Evolutionary conservation across 2,113 vertebrate species (phyloP).

Genomic region (Pyxicephalus adspersus): DNA sequence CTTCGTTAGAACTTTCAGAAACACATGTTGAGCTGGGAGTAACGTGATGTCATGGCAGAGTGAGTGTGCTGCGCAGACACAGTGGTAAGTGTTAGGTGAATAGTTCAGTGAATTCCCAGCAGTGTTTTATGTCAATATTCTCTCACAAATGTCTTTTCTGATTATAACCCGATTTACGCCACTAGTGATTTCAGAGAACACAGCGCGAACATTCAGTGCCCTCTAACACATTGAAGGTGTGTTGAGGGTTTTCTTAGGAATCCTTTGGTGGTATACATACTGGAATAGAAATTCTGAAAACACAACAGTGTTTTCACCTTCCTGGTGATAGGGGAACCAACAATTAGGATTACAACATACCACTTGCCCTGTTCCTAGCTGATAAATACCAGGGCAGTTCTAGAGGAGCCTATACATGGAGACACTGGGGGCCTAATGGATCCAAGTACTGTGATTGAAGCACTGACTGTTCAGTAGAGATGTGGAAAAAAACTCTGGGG

Average conservation of each 20-base stretch:
- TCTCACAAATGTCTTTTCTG: conserved; percentile 49
- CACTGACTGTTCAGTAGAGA: no score
- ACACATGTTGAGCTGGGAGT: conserved; percentile 9
- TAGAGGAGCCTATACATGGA: no score
- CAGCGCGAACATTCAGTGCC: conserved; percentile 28
- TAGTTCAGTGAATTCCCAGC: conserved; percentile 45
- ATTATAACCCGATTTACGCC: conserved; percentile 38
- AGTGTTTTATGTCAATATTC: conserved; percentile 54
- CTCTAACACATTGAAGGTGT: conserved; percentile 28
- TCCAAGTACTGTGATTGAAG: no score
- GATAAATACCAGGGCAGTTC: no score
- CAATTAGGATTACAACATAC: no score
- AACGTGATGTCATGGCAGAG: conserved; percentile 41
- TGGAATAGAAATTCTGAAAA: no score
- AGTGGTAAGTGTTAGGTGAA: conserved; percentile 50
- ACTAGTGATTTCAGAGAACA: conserved; percentile 38
- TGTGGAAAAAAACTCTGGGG: no score
- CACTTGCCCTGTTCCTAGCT: no score
- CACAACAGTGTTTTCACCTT: no score
- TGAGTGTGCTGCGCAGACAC: conserved; percentile 19
- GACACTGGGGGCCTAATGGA: no score
- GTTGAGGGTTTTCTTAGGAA: conserved; percentile 14
- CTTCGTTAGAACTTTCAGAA: background rate
- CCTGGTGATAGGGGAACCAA: no score
- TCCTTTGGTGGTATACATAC: background rate